phyloP scores from a whole-genome alignment of 2,888 invertebrate species.

The Hylaea fasciaria region DNA sequence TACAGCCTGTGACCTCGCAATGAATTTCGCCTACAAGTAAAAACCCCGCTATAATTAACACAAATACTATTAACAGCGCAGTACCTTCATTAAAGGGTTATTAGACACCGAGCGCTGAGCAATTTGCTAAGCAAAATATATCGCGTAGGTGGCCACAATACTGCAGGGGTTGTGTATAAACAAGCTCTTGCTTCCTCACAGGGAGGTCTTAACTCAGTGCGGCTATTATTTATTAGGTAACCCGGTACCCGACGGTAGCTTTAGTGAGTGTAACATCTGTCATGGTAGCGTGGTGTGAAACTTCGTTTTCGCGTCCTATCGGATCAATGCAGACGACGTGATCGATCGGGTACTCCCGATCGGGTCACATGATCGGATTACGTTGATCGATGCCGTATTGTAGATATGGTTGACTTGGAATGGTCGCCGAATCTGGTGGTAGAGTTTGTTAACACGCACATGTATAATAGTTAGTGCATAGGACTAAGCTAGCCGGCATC shows the following conservation, averaged over 20 bases:
- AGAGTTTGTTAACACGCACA: no score
- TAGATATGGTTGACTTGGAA: no score
- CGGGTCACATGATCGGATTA: no score
- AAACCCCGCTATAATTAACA: conserved; percentile 38
- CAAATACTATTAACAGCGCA: conserved; percentile 48
- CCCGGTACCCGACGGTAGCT: conserved; percentile 67
- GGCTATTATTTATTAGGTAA: conserved; percentile 81
- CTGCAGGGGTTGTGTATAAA: conserved; percentile 74
- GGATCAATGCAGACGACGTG: conserved; percentile 2
- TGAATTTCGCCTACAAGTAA: conserved; percentile 26
- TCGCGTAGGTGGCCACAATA: conserved; percentile 80
- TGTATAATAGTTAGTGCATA: no score
- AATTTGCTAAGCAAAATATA: conserved; percentile 84
- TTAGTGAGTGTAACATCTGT: conserved; percentile 65
- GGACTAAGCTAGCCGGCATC: no score
- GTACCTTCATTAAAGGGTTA: conserved; percentile 82
- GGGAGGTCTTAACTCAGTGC: conserved; percentile 81
- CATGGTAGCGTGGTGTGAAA: conserved; percentile 43
- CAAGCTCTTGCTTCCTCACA: conserved; percentile 76
- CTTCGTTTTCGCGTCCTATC: conserved; percentile 26
- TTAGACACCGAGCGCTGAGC: conserved; percentile 79
- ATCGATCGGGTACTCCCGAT: no score
- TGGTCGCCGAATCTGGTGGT: no score
- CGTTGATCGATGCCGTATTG: no score
- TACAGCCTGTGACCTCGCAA: conserved; percentile 11